Evolutionary conservation across 2,888 invertebrate species (phyloP).

Genomic region (Thysanoteuthis rhombus): DNA sequence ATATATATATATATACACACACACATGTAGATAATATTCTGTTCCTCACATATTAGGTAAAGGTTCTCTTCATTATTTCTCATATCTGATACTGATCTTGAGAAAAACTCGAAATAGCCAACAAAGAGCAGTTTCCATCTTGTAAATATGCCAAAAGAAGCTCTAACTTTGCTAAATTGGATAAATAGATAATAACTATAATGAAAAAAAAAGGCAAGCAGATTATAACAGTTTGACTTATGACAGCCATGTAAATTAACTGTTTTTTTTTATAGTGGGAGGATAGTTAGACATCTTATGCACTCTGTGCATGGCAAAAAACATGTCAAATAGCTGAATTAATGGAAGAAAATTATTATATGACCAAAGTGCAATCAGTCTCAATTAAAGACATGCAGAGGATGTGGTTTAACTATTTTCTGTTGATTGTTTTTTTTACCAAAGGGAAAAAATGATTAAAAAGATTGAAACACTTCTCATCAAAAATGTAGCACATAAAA

Average conservation of each 20-base stretch:
- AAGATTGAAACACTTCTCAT: neutral
- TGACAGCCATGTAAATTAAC: too few species aligned
- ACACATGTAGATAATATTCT: neutral
- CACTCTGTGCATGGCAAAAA: neutral
- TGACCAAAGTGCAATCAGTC: neutral
- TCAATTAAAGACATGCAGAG: neutral
- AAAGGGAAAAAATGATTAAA: neutral
- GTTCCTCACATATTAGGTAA: too few species aligned
- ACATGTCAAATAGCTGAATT: neutral
- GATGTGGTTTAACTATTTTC: neutral
- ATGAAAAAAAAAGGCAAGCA: too few species aligned
- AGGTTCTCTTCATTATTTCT: too few species aligned
- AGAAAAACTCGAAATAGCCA: too few species aligned
- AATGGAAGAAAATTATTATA: neutral
- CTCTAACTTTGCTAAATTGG: too few species aligned
- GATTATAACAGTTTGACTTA: too few species aligned
- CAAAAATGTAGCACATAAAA: neutral
- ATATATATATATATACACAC: neutral
- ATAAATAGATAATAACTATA: too few species aligned
- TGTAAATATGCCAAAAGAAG: too few species aligned
- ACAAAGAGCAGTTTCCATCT: too few species aligned
- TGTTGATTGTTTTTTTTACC: neutral
- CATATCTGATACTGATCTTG: too few species aligned
- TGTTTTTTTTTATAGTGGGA: neutral
- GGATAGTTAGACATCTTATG: neutral